Conservation (phyloP, 2,797 vertebrate species). For the Gymnothorax reevesii region DNA sequence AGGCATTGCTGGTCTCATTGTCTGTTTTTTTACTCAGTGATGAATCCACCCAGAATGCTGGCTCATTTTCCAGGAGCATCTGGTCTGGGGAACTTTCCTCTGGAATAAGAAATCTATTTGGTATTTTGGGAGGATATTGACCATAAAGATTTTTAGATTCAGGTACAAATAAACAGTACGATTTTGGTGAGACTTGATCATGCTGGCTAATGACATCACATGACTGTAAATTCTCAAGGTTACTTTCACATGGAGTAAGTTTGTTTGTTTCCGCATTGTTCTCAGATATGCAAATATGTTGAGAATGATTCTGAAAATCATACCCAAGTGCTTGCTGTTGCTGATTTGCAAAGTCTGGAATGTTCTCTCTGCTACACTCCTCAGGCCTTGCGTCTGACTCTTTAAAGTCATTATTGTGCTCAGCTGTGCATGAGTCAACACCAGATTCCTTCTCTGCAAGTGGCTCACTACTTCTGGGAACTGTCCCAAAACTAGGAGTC, state of each 20-base stretch:
- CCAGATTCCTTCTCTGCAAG: constrained; percentile 29
- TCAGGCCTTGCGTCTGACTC: constrained; percentile 10
- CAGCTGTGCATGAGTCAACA: constrained; percentile 26
- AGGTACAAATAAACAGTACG: neutral
- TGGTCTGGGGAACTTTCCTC: neutral
- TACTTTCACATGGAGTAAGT: constrained; percentile 21
- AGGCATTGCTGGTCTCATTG: neutral
- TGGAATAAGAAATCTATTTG: neutral
- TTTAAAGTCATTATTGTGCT: constrained; percentile 7
- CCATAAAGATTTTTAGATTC: neutral
- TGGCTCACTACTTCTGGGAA: constrained; percentile 28
- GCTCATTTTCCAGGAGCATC: neutral
- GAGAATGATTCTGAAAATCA: constrained; percentile 16
- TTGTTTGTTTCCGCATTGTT: neutral
- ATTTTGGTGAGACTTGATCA: neutral
- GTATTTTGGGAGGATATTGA: neutral
- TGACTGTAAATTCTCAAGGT: constrained; percentile 38
- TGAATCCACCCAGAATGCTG: neutral
- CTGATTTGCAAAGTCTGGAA: neutral
- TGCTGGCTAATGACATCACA: neutral
- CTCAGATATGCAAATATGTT: constrained; percentile 11
- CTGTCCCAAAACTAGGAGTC: constrained; percentile 20
- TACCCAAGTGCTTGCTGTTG: neutral
- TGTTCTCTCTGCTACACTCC: constrained; percentile 19
- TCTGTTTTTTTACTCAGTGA: neutral